Base-by-base conservation (phyloP, 1,140 invertebrate species). In the Ruditapes philippinarum region DNA sequence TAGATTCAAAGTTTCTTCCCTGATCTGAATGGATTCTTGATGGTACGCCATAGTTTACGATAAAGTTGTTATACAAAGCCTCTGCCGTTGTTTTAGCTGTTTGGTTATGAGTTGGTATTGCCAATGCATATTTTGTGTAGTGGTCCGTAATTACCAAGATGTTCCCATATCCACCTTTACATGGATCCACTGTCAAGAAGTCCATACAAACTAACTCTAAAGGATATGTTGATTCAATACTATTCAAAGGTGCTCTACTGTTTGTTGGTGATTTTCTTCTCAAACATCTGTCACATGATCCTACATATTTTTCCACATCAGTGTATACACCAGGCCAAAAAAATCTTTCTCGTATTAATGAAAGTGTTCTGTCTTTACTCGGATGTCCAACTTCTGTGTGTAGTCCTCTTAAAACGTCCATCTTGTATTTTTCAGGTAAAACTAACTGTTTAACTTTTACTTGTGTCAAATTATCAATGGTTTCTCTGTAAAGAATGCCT, bases 91-190 rank as follows among this genome's bases (percentile, higher is more conserved):
- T 73, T 60, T 22, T 68, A 11, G 83, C 83, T 33, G 28, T 65
- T 62, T 90, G 89, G 42, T 90, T 87, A 14, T 42, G 65, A 42
- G 89, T 90, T 9, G 89, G 81, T 2, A 86, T 42, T 11, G 81
- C 89, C 25, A 89, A 11, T 2, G 87, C 57, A 81, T 45, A 89
- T 82, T 70, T 88, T 17, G 74, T 88, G 28, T 62, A 88, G 51
- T 84, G 88, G 28, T 85, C n/a, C n/a, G n/a, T n/a, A n/a, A n/a
- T n/a, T n/a, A n/a, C n/a, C n/a, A n/a, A n/a, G n/a, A n/a, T n/a
- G 94, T 73, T 93, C 91, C 33, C 95, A 68, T 1, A 95, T 2
- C 89, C 89, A 33, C 80, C 76, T 60, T 68, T 51, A 9, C 54
- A 86, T 68, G n/a, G 12, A 65, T 87, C 87, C 17, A 91, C 4